phyloP scores from a whole-genome alignment of 30 jellyfish, hydroid and myxozoan species.

The Aurelia aurita region DNA sequence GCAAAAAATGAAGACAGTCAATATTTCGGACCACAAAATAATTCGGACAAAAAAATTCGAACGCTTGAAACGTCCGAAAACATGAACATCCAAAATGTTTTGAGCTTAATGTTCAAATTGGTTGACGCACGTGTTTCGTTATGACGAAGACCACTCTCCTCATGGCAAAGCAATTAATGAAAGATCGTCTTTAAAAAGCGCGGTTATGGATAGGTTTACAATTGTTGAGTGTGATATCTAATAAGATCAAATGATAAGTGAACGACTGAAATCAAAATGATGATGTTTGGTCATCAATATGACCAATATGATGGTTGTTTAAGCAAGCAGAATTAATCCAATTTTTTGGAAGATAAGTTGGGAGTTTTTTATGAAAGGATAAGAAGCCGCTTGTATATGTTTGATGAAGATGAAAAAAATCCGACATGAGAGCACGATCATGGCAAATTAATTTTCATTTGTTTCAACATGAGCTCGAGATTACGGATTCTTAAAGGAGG shows the following conservation, averaged over 20 bases:
- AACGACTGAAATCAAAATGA: conserved; percentile 1
- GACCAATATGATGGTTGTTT: not conserved
- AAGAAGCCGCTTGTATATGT: conserved; percentile 20
- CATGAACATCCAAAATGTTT: too few relatives aligned
- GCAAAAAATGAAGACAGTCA: too few relatives aligned
- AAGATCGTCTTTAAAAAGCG: too few relatives aligned
- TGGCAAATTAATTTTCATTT: conserved; percentile 29
- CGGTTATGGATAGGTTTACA: not conserved
- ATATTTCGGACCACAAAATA: too few relatives aligned
- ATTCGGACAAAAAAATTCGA: too few relatives aligned
- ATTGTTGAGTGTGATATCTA: not conserved
- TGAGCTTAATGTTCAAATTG: too few relatives aligned
- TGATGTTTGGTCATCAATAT: conserved; percentile 2
- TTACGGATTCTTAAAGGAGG: conserved; percentile 5
- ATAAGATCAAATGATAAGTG: not conserved
- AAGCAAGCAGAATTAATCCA: conserved; percentile 8
- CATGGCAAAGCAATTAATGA: too few relatives aligned
- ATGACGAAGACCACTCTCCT: too few relatives aligned
- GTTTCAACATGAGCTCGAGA: conserved; percentile 13
- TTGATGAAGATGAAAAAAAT: conserved; percentile 40
- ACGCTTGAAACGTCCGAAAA: too few relatives aligned
- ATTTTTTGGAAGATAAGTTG: not conserved
- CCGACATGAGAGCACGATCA: conserved; percentile 50
- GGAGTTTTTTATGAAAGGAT: conserved; percentile 10
- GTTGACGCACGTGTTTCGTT: too few relatives aligned